A percentile compares a stretch with the other conserved stretches of the same genome.
Conservation (phyloP, 2,113 vertebrate species). For the Hyaena hyaena region DNA sequence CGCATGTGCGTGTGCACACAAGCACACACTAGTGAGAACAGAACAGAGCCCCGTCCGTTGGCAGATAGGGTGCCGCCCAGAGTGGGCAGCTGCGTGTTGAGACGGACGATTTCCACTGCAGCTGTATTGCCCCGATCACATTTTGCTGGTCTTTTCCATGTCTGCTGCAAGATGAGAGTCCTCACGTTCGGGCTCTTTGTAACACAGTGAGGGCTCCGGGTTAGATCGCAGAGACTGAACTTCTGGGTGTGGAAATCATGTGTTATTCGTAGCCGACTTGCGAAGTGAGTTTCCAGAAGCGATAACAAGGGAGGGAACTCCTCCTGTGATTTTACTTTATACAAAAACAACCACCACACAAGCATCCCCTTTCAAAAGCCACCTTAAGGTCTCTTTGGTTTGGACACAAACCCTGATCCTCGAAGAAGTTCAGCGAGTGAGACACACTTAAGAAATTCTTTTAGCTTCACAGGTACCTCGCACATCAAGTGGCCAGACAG, state of each 20-base stretch:
- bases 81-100: background rate
- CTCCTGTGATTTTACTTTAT: constrained; percentile 17
- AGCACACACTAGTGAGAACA: background rate
- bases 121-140: rapidly evolving
- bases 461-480: background rate
- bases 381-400: background rate
- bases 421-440: background rate
- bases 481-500: background rate
- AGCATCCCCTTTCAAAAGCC: background rate
- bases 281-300: background rate
- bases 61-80: rapidly evolving
- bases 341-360: background rate
- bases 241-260: background rate
- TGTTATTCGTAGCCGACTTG: background rate
- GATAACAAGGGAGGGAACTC: background rate
- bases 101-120: background rate
- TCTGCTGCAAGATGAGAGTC: background rate
- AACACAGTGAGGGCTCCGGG: background rate
- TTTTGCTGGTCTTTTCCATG: background rate
- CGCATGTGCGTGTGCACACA: no score
- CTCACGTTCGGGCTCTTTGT: background rate
- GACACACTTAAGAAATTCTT: background rate
- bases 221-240: background rate
- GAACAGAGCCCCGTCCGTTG: background rate
- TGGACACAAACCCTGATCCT: background rate